These are phyloP conservation scores for Aricia agestis DNA, from an alignment of 1,140 invertebrate species.

Conservation along the genomic window DNA sequence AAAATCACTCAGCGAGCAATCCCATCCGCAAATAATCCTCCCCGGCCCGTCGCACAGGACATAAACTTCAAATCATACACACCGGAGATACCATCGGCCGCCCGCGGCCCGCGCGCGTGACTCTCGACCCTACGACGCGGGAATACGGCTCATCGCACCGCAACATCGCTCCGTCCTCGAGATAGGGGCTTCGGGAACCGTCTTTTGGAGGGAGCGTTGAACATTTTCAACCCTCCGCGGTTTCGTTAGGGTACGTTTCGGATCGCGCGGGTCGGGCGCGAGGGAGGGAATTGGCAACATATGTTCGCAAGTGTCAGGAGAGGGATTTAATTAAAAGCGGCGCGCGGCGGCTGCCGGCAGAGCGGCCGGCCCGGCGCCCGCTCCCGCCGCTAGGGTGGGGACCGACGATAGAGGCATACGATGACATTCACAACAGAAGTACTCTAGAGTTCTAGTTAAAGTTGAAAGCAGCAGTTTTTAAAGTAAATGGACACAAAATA, in stretches of 20 bases:
- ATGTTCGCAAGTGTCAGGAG: slow-evolving; percentile 52
- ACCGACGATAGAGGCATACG: too few species aligned
- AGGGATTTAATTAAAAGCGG: slow-evolving; percentile 60
- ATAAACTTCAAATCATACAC: slow-evolving; percentile 37
- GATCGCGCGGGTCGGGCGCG: background rate
- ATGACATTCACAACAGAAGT: too few species aligned
- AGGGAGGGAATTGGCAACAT: slow-evolving; percentile 51
- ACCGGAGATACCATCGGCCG: slow-evolving; percentile 41
- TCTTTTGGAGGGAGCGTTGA: background rate
- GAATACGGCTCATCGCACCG: background rate
- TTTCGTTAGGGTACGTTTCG: slow-evolving; percentile 18
- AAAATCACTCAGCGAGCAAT: slow-evolving; percentile 15
- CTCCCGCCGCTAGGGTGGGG: slow-evolving; percentile 31
- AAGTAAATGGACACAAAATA: too few species aligned
- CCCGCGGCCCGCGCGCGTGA: slow-evolving; percentile 19
- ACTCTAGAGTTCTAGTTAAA: too few species aligned
- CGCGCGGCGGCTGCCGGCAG: too few species aligned
- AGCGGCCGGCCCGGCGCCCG: too few species aligned
- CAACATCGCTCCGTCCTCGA: background rate
- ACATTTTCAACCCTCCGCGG: background rate
- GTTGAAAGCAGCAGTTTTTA: too few species aligned
- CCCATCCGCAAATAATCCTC: slow-evolving; percentile 7
- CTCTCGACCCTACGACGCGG: background rate
- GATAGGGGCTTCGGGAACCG: background rate
- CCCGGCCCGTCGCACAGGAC: slow-evolving; percentile 29